Evolutionary conservation across 1,140 invertebrate species (phyloP).

Genomic region (Camponotus pennsylvanicus): DNA sequence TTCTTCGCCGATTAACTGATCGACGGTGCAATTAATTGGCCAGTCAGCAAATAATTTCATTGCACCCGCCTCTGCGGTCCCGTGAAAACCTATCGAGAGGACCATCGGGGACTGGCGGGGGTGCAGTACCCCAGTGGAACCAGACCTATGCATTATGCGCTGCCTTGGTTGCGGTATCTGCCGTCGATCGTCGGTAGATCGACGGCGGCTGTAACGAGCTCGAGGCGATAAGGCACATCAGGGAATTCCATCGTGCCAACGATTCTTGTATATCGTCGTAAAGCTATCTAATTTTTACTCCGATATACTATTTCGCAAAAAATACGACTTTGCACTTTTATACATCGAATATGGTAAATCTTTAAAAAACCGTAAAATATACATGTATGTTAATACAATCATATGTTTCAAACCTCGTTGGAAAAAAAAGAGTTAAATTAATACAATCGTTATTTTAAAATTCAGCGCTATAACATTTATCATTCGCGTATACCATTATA

Average conservation of each 20-base stretch:
- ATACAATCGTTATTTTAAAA: too few species aligned
- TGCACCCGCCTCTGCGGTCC: slow-evolving; percentile 52
- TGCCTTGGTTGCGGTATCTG: slow-evolving; percentile 54
- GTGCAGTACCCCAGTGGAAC: slow-evolving; percentile 22
- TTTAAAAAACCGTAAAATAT: not conserved
- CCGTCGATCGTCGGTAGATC: slow-evolving; percentile 34
- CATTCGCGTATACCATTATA: too few species aligned
- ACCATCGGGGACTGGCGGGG: slow-evolving; percentile 18
- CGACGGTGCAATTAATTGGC: slow-evolving; percentile 50
- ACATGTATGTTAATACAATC: not conserved
- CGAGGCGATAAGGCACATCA: slow-evolving; percentile 44
- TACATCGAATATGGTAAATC: not conserved
- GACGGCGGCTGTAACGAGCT: slow-evolving; percentile 37
- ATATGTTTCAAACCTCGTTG: not conserved
- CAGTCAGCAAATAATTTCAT: slow-evolving; percentile 58
- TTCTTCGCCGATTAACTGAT: slow-evolving; percentile 57
- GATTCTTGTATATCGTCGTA: slow-evolving; percentile 1
- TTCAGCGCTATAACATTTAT: too few species aligned
- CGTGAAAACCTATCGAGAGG: slow-evolving; percentile 49
- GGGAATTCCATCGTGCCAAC: slow-evolving; percentile 1
- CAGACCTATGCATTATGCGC: slow-evolving; percentile 48
- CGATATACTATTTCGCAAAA: not conserved
- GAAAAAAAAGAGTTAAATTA: slow-evolving; percentile 10
- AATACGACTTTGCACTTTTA: slow-evolving; percentile 8
- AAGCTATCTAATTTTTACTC: not conserved